Percentiles rank a stretch among this genome's conserved stretches.
phyloP scores from a whole-genome alignment of 2,797 vertebrate genomes.

The Tympanoctomys barrerae region DNA sequence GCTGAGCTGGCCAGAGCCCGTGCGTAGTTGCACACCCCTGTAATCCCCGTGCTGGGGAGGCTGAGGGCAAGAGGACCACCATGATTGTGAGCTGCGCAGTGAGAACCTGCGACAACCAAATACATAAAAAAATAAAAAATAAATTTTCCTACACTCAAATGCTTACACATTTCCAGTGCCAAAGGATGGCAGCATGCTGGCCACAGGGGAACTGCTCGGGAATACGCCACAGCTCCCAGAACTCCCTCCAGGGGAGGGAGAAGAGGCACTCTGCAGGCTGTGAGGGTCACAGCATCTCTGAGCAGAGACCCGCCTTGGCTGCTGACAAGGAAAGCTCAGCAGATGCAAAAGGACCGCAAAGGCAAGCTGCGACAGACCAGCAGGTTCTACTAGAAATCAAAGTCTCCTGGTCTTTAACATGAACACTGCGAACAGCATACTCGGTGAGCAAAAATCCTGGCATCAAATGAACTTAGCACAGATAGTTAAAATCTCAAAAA shows the following conservation, averaged over 20 bases:
- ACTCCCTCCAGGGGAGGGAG: background rate
- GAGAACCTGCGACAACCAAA: too few relatives aligned
- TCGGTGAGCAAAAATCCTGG: too few relatives aligned
- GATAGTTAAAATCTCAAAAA: background rate
- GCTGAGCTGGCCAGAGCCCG: too few relatives aligned
- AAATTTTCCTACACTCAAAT: accelerated
- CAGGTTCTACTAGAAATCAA: background rate
- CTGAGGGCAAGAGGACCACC: too few relatives aligned
- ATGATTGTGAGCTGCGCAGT: too few relatives aligned
- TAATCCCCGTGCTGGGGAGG: too few relatives aligned
- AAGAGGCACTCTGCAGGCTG: background rate
- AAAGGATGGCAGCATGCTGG: accelerated
- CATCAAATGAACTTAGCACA: background rate
- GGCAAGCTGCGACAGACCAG: background rate
- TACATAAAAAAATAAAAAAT: too few relatives aligned
- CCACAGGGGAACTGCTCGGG: too few relatives aligned
- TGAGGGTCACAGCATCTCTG: background rate
- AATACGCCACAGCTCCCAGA: background rate
- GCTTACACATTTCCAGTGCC: background rate
- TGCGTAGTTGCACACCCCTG: too few relatives aligned
- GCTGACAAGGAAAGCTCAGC: background rate
- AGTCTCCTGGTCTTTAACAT: background rate
- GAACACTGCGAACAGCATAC: background rate
- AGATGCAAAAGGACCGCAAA: background rate
- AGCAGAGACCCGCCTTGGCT: background rate